Percentiles rank a stretch among this genome's conserved stretches.
These are phyloP conservation scores for Pteria penguin DNA, from an alignment of 2,888 invertebrate species.

Conservation along the genomic window DNA sequence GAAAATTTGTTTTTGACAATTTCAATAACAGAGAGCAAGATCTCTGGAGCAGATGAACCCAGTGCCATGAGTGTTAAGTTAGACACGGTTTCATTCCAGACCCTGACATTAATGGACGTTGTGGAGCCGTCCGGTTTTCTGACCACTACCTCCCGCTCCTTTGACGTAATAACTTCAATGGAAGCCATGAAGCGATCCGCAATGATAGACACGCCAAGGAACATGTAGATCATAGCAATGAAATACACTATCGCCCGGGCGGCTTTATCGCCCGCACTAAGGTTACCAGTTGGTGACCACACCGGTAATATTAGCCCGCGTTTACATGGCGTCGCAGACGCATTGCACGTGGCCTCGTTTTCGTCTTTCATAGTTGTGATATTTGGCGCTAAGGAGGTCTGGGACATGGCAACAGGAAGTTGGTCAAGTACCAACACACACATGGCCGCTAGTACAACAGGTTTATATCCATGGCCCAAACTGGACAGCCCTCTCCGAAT, in stretches of 20 bases:
- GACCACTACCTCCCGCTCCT: conserved; percentile 96
- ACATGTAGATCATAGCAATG: conserved; percentile 92
- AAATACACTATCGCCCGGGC: conserved; percentile 95
- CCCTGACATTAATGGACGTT: conserved; percentile 93
- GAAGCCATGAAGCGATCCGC: conserved; percentile 99
- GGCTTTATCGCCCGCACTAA: conserved; percentile 85
- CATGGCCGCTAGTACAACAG: conserved; percentile 1
- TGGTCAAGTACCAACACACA: conserved; percentile 42
- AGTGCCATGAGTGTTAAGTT: conserved; percentile 99
- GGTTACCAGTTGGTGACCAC: conserved; percentile 89
- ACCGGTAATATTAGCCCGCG: conserved; percentile 92
- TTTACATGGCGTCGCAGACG: conserved; percentile 83
- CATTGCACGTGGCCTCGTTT: conserved; percentile 48
- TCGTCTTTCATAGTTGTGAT: conserved; percentile 2
- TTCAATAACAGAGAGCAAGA: conserved; percentile 97
- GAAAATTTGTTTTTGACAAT: conserved; percentile 89
- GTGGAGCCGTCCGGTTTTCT: conserved; percentile 92
- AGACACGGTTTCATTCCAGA: conserved; percentile 99
- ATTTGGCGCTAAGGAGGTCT: conserved; percentile 20
- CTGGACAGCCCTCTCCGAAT: too few species aligned
- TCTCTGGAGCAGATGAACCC: conserved; percentile 99
- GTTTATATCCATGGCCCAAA: neutral
- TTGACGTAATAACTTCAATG: conserved; percentile 99
- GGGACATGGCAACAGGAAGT: conserved; percentile 27
- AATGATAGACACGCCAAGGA: conserved; percentile 98